Evolutionary conservation across 2,113 vertebrate genomes (phyloP), one percentile per base, ranked within the genome.

Genomic region (Centropus bengalensis): DNA sequence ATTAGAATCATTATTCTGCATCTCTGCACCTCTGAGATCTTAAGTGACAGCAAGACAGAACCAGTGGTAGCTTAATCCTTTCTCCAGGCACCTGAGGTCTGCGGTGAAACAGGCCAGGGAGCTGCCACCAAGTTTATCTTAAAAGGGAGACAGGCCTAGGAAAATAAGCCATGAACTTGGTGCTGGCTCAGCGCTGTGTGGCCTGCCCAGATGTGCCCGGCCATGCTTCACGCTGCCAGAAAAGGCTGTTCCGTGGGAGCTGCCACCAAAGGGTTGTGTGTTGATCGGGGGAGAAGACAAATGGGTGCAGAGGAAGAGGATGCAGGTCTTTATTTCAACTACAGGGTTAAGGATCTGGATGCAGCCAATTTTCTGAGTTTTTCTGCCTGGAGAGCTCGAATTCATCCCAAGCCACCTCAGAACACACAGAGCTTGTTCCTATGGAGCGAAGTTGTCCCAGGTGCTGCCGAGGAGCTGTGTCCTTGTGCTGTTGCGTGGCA

Each of bases 341-440:
- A 8, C n/a, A 83, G 26, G 6, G 5, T 38, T 82, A 82, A 52
- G 13, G 62, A 52, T 88, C 89, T 86, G 40, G 30, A 58, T 66
- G 24, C 10, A 54, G 44, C 58, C n/a, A 24, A 11, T 49, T 86
- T 63, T 70, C 21, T 68, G 40, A 18, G 21, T 32, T 83, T 83
- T 23, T 70, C 38, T 94, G 27, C 63, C 59, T 77, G 23, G 19
- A 6, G 54, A 63, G 13, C 32, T 16, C 80, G 24, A 38, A 33
- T 86, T 9, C 49, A 22, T 58, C 32, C 47, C 23, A 63, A 26
- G 52, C 38, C 24, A 56, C 60, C 16, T 55, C 32, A 23, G 27
- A 71, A 20, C 6, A 10, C 0, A 0, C 77, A 1, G 0, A 20
- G 8, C 56, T 42, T 93, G 51, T 64, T 11, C 26, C 15, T 21